These are phyloP conservation scores for Zaprionus kolodkinae DNA, from an alignment of 1,140 invertebrate genomes.

Conservation along the genomic window DNA sequence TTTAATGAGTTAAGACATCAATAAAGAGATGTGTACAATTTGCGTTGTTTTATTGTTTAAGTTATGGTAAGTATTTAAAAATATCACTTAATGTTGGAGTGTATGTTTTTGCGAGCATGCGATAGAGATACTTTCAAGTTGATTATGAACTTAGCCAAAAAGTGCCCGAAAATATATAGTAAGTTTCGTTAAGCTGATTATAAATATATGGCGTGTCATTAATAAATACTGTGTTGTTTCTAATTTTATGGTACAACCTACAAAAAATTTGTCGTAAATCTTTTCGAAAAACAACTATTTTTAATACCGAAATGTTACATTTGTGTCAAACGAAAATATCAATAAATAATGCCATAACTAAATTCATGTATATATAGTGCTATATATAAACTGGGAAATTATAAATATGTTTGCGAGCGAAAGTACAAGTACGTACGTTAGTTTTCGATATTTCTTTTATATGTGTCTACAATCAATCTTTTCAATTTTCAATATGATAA, in stretches of 20 bases:
- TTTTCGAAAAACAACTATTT: slow-evolving; percentile 11
- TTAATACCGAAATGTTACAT: slow-evolving; percentile 56
- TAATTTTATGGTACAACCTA: slow-evolving; percentile 37
- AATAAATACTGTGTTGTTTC: slow-evolving; percentile 53
- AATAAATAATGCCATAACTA: slow-evolving; percentile 57
- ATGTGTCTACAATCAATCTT: slow-evolving; percentile 65
- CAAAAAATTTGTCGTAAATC: slow-evolving; percentile 52
- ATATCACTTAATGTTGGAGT: slow-evolving; percentile 75
- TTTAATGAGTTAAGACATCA: slow-evolving; percentile 15
- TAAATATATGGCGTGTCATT: slow-evolving; percentile 54
- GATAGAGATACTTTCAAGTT: slow-evolving; percentile 20
- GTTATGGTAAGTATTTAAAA: slow-evolving; percentile 68
- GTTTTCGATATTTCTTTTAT: background rate
- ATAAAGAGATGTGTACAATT: slow-evolving; percentile 25
- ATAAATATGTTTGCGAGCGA: slow-evolving; percentile 26
- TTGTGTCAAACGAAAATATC: slow-evolving; percentile 64
- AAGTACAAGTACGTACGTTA: slow-evolving; percentile 26
- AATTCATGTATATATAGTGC: slow-evolving; percentile 42
- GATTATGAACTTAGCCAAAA: slow-evolving; percentile 30
- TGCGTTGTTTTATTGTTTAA: slow-evolving; percentile 56
- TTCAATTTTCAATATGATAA: slow-evolving; percentile 69
- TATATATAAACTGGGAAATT: slow-evolving; percentile 36
- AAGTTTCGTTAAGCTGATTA: slow-evolving; percentile 39
- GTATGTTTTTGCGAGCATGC: slow-evolving; percentile 31
- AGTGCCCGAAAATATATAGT: slow-evolving; percentile 15